Conservation (phyloP, 1,140 invertebrate genomes). For the Drosophila yakuba region DNA sequence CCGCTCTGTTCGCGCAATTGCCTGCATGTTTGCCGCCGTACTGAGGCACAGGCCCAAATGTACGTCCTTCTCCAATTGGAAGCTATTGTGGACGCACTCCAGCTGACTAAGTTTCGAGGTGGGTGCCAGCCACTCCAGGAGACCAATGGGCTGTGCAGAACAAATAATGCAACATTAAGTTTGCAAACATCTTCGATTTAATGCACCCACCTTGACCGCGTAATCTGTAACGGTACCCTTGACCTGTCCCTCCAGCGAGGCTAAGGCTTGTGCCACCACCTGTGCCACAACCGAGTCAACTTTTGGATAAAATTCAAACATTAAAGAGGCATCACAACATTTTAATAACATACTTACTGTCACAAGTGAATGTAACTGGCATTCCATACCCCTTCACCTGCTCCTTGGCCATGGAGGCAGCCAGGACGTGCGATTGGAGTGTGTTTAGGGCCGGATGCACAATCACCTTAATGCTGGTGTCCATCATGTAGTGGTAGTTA, state of each 20-base stretch:
- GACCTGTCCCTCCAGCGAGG: slow-evolving; percentile 90
- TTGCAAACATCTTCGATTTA: not conserved
- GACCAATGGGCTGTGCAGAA: slow-evolving; percentile 69
- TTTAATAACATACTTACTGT: slow-evolving; percentile 87
- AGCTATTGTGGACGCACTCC: slow-evolving; percentile 96
- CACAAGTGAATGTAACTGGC: slow-evolving; percentile 94
- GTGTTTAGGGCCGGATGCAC: slow-evolving; percentile 89
- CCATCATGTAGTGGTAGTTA: slow-evolving; percentile 90
- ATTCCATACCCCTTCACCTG: slow-evolving; percentile 86
- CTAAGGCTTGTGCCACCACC: slow-evolving; percentile 94
- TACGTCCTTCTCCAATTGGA: slow-evolving; percentile 96
- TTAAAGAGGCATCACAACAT: not conserved
- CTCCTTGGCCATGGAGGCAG: slow-evolving; percentile 70
- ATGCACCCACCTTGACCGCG: slow-evolving; percentile 85
- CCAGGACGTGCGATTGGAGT: slow-evolving; percentile 84
- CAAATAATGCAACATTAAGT: not conserved
- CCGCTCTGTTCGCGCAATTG: slow-evolving; percentile 86
- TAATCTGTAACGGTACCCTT: slow-evolving; percentile 89
- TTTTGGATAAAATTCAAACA: slow-evolving; percentile 84
- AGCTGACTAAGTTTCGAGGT: slow-evolving; percentile 92
- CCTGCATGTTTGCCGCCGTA: slow-evolving; percentile 86
- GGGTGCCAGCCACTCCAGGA: slow-evolving; percentile 84
- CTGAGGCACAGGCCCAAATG: slow-evolving; percentile 90
- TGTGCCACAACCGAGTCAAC: slow-evolving; percentile 94
- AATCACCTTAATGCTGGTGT: slow-evolving; percentile 93